Conservation (phyloP, 2,888 invertebrate species). For the Trilocha varians region DNA sequence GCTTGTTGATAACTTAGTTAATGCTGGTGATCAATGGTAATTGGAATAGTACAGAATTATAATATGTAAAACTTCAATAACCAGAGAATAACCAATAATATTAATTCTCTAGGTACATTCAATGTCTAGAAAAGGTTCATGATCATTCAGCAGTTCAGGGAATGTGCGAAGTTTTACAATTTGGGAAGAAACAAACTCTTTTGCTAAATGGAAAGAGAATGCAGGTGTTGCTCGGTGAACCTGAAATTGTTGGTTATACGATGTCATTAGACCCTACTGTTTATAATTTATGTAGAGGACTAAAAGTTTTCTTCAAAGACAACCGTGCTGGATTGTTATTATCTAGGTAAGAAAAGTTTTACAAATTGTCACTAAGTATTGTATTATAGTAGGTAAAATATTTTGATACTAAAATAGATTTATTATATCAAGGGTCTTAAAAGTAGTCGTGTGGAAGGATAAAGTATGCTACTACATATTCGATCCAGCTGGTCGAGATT, state of each 20-base stretch:
- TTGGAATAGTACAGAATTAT: constrained; percentile 6
- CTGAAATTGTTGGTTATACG: constrained; percentile 62
- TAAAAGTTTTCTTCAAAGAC: constrained; percentile 70
- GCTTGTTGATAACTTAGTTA: constrained; percentile 72
- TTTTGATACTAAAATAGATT: too few relatives aligned
- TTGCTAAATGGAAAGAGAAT: constrained; percentile 51
- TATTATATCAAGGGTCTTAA: constrained; percentile 41
- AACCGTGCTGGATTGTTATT: constrained; percentile 67
- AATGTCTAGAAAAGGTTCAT: constrained; percentile 57
- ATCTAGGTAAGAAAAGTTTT: constrained; percentile 35
- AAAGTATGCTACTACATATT: constrained; percentile 75
- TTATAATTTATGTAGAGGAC: constrained; percentile 66
- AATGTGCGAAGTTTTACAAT: constrained; percentile 60
- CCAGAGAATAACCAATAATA: too few relatives aligned
- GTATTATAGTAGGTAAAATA: not conserved
- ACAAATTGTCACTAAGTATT: constrained; percentile 1
- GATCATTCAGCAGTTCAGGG: constrained; percentile 62
- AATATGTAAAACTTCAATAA: too few relatives aligned
- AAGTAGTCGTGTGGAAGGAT: constrained; percentile 74
- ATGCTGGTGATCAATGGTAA: constrained; percentile 68
- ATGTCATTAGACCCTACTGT: constrained; percentile 60
- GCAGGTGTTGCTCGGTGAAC: constrained; percentile 56
- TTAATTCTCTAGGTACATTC: constrained; percentile 40
- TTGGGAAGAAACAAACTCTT: constrained; percentile 56
- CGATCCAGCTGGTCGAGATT: constrained; percentile 74